These are phyloP conservation scores for Champsocephalus esox DNA, from an alignment of 2,797 vertebrate species.

Conservation along the genomic window DNA sequence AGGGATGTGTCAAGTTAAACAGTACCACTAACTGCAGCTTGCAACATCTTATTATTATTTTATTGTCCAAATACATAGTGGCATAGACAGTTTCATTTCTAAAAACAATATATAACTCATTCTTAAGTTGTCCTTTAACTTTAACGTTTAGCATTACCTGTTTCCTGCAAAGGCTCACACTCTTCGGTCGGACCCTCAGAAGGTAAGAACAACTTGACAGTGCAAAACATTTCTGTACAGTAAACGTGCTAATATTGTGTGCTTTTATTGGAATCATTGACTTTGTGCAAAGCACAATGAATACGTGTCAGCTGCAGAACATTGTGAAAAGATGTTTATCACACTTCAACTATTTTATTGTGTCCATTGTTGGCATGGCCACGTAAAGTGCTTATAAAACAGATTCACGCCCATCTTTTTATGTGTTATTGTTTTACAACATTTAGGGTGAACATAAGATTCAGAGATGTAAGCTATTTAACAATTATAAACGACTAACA, in stretches of 20 bases:
- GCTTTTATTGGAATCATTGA: neutral
- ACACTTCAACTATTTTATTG: constrained; percentile 3
- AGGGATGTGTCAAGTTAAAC: neutral
- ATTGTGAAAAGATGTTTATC: neutral
- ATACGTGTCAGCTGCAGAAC: neutral
- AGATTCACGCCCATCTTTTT: neutral
- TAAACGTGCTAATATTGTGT: too few species aligned
- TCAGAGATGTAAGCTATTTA: neutral
- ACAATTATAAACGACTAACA: neutral
- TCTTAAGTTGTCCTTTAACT: constrained; percentile 23
- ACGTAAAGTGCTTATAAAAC: constrained; percentile 12
- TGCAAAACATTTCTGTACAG: neutral
- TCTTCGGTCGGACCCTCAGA: neutral
- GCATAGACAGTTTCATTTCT: too few species aligned
- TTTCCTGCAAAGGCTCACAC: neutral
- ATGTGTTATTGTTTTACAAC: constrained; percentile 34
- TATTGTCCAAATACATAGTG: too few species aligned
- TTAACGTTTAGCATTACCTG: constrained; percentile 19
- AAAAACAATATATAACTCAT: too few species aligned
- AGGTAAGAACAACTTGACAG: constrained; percentile 10
- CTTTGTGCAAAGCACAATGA: neutral
- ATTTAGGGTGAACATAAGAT: neutral
- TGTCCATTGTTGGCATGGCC: neutral
- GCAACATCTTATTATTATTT: neutral
- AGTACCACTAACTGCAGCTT: neutral